Conservation (phyloP, 2,113 vertebrate genomes). For the Crotophaga sulcirostris region DNA sequence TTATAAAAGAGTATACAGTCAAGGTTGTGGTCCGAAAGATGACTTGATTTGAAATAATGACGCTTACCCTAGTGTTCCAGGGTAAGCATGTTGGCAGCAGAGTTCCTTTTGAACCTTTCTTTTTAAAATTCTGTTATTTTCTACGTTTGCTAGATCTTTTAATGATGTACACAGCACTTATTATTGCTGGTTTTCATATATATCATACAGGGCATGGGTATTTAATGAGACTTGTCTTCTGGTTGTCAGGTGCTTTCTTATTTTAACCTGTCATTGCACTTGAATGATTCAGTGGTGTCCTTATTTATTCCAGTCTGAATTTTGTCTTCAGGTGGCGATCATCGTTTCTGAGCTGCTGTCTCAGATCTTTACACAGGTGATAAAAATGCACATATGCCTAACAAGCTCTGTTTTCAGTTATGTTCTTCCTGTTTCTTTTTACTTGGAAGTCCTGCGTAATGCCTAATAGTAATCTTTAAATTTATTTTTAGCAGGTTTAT, state of each 20-base stretch:
- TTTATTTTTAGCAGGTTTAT: not conserved
- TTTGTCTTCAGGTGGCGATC: not conserved
- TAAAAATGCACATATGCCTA: not conserved
- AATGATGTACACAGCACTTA: not conserved
- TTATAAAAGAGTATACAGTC: not conserved
- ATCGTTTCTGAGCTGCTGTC: not conserved
- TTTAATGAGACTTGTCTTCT: not conserved
- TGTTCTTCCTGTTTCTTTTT: not conserved
- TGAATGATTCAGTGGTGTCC: not conserved
- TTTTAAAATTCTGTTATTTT: not conserved
- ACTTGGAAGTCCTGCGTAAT: not conserved
- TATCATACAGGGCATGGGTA: not conserved
- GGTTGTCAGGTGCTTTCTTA: not conserved
- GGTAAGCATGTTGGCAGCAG: not conserved
- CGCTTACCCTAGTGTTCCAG: not conserved
- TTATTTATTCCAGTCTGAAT: not conserved
- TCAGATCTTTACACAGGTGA: not conserved
- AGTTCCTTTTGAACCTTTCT: not conserved
- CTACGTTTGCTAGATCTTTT: not conserved
- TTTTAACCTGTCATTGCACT: not conserved
- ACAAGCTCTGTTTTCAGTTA: not conserved
- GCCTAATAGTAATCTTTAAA: not conserved
- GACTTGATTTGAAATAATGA: not conserved
- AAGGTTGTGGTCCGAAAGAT: not conserved
- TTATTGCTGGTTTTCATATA: not conserved